Evolutionary conservation across 2,888 invertebrate genomes (phyloP), one percentile per base, ranked within the genome.

Genomic region (Mythimna loreyi): DNA sequence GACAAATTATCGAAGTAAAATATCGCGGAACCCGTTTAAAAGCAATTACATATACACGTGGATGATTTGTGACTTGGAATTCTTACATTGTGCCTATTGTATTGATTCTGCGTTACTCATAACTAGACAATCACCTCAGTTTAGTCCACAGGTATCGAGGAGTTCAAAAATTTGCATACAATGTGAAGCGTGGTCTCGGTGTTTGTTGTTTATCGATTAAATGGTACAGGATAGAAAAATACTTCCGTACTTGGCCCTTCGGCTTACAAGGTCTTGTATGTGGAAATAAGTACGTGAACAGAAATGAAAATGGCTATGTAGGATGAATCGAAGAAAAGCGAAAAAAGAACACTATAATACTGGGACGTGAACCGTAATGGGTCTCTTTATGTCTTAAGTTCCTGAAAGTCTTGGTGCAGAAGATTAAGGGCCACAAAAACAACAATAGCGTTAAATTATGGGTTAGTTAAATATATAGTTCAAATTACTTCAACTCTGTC

Each of bases 401-500:
- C 43, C 0, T 36, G 8, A 52, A 21, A 43, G 43, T 16, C 21
- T 30, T 25, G 33, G 3, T 5, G 33, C 8, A 52, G 11, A 8
- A 28, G 30, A 33, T 23, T 33, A 19, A 53, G 11, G 19, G 16
- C 4, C 3, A 16, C 5, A 40, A 53, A n/a, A 25, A 36, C 11
- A 11, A 66, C 21, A 28, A 13, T 67, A 36, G 49, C 19, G 1
- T 13, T 40, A 36, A 66, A 30, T 3, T 40, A 16, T 0, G 3
- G 8, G 8, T 45, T 45, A 16, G 19, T 33, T 3, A 40, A 23
- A 19, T n/a, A 62, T n/a, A 60, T 30, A 0, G 21, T 61, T 58
- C 6, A 47, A 89, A 92, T 94, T 87, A 96, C 96, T 89, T 90
- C 0, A 95, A 83, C 8, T 92, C 85, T 1, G 88, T 88, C 16